Evolutionary conservation across 2,113 vertebrate species (phyloP), one percentile per base, ranked within the genome.

Genomic region (Triplophysa dalaica): DNA sequence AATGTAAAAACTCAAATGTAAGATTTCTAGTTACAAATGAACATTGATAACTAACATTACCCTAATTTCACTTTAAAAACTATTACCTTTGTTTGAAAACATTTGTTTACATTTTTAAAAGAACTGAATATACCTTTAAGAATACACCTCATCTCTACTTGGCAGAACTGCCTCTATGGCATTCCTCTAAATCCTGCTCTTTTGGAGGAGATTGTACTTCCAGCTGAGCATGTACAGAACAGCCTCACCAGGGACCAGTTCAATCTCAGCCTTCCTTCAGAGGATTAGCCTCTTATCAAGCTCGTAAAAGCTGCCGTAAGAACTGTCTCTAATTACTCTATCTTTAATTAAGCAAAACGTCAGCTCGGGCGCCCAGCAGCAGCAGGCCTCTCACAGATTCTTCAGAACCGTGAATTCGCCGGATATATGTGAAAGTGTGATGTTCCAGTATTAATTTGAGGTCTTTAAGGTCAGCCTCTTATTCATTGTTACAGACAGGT

Each of bases 261-360:
- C 91, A 87, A 92, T 92, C 90, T 86, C 85, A 83, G 88, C 85
- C 87, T 90, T 88, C 87, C 88, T 91, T 89, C 89, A 86, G 84
- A 89, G 91, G 91, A 93, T 93, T 92, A 92, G 91, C 89, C 89
- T 92, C 91, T 93, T 92, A 93, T 93, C 92, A 85, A 87, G 82
- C 38, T 83, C 79, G 83, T 85, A 83, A 92, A 91, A 88, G 88
- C 90, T 87, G 86, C 85, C 84, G 89, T 93, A 89, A 91, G 90
- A 88, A 92, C 87, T 87, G 74, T 86, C 88, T 88, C 90, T 92
- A 92, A 93, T 93, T 93, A 93, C 87, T 90, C 90, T 88, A 91
- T 90, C 91, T 92, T 92, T 93, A 92, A 93, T 93, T 93, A 93
- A 91, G 88, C 88, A 90, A 89, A 86, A 84, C 87, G 87, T 85